Conservation (phyloP, 2,113 vertebrate genomes). For the Pavo muticus region DNA sequence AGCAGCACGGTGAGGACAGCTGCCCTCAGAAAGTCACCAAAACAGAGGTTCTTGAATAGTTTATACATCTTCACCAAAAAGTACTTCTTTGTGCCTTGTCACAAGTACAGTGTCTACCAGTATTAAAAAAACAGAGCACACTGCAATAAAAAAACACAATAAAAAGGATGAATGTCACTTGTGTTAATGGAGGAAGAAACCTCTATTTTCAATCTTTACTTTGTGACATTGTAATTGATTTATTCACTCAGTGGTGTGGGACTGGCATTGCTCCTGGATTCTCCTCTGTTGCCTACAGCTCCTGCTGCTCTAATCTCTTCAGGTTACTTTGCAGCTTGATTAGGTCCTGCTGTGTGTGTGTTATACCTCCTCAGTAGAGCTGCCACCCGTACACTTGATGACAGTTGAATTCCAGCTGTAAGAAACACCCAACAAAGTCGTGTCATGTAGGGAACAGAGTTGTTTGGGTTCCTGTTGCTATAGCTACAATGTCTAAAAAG, state of each 20-base stretch:
- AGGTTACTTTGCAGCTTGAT: conserved; percentile 41
- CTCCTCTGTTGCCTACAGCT: not conserved
- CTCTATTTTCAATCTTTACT: conserved; percentile 29
- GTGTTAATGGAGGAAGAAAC: not conserved
- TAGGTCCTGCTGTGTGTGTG: conserved; percentile 45
- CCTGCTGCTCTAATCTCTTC: conserved; percentile 40
- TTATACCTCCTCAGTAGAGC: conserved; percentile 23
- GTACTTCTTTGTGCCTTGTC: not conserved
- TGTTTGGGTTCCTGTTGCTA: conserved; percentile 58
- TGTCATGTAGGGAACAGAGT: not conserved
- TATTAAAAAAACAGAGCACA: not conserved
- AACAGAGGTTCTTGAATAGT: not conserved
- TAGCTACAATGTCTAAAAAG: conserved; percentile 3
- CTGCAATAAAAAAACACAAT: not conserved
- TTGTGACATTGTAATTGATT: not conserved
- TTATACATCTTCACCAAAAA: not conserved
- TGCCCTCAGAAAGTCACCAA: not conserved
- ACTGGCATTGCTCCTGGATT: not conserved
- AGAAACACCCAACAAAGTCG: conserved; percentile 49
- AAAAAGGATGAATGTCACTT: not conserved
- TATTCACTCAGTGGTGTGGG: not conserved
- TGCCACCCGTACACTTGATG: conserved; percentile 50
- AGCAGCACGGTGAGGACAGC: not conserved
- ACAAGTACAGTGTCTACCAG: not conserved
- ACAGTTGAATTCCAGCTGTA: conserved; percentile 27